Conservation (phyloP, 2,113 vertebrate species). For the Gavialis gangeticus region DNA sequence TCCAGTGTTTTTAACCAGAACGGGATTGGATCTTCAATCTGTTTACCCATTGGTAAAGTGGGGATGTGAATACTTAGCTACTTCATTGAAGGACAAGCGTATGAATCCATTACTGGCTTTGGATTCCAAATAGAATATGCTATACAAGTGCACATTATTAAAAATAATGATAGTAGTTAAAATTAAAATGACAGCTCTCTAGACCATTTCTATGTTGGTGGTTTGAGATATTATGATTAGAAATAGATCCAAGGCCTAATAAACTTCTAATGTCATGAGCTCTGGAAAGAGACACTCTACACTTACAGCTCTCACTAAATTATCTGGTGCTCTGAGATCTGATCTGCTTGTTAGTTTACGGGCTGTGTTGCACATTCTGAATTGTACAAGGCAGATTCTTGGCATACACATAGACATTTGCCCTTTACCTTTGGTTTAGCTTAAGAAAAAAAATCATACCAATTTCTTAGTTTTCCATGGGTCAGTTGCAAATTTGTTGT, state of each 20-base stretch:
- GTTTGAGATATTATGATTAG: background rate
- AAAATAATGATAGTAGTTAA: background rate
- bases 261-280: background rate
- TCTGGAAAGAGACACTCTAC: background rate
- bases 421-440: background rate
- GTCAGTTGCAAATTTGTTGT: background rate
- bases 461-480: background rate
- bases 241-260: background rate
- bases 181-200: fast-evolving
- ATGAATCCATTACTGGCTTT: background rate
- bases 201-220: background rate
- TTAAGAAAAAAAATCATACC: background rate
- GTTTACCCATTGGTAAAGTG: background rate
- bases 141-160: background rate
- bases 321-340: background rate
- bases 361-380: background rate
- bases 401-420: background rate
- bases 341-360: background rate
- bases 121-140: background rate
- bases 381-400: background rate
- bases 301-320: background rate
- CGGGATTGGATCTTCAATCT: background rate
- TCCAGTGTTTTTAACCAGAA: background rate
- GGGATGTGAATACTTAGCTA: background rate
- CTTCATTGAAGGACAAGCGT: background rate